phyloP scores from a whole-genome alignment of 2,888 invertebrate genomes.

The Chesias legatella region DNA sequence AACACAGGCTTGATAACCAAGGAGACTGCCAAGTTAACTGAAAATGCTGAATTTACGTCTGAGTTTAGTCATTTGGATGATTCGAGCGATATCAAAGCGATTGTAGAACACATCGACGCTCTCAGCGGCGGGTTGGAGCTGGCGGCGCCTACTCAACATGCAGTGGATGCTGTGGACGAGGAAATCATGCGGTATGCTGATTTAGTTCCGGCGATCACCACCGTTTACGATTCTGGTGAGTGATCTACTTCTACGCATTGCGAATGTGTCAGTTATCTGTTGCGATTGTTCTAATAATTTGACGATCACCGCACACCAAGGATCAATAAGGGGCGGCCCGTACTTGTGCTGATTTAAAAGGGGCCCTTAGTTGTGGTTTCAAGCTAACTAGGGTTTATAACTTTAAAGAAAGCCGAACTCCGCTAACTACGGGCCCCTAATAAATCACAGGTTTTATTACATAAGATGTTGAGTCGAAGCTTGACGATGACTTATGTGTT shows the following conservation, averaged over 20 bases:
- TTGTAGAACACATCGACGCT: constrained; percentile 46
- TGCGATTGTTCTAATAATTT: too few relatives aligned
- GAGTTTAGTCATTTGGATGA: constrained; percentile 13
- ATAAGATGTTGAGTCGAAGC: too few relatives aligned
- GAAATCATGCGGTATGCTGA: constrained; percentile 31
- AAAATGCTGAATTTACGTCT: not conserved
- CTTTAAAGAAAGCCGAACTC: too few relatives aligned
- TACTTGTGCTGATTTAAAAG: too few relatives aligned
- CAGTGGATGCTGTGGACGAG: not conserved
- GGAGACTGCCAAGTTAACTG: not conserved
- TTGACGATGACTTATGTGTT: too few relatives aligned
- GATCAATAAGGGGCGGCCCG: too few relatives aligned
- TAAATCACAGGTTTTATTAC: too few relatives aligned
- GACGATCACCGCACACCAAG: too few relatives aligned
- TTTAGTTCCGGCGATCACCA: constrained; percentile 35
- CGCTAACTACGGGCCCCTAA: too few relatives aligned
- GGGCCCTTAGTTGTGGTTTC: too few relatives aligned
- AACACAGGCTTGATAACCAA: not conserved
- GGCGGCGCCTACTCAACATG: not conserved
- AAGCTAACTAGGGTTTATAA: too few relatives aligned
- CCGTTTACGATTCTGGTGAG: constrained; percentile 45
- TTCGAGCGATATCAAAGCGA: constrained; percentile 39
- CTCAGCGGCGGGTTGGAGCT: constrained; percentile 31
- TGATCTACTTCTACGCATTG: constrained; percentile 5
- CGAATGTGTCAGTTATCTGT: not conserved